phyloP scores from a whole-genome alignment of 2,888 invertebrate species.

The Latheticus oryzae region DNA sequence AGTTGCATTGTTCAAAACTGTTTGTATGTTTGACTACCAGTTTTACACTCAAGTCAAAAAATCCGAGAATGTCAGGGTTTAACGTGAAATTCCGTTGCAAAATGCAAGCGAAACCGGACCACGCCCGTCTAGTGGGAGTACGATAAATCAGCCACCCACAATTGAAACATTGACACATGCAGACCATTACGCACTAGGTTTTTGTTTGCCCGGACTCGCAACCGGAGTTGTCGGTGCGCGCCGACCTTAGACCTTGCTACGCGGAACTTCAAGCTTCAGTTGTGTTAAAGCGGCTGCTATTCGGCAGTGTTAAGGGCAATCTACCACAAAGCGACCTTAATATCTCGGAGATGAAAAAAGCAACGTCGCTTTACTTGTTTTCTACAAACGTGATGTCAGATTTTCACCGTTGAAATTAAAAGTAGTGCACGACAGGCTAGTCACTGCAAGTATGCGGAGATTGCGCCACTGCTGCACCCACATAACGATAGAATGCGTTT shows the following conservation, averaged over 20 bases:
- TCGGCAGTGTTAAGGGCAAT: conserved; percentile 45
- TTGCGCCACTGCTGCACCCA: conserved; percentile 54
- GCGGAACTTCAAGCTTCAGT: conserved; percentile 58
- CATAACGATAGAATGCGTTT: conserved; percentile 48
- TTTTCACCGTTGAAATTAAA: conserved; percentile 50
- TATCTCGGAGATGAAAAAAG: conserved; percentile 28
- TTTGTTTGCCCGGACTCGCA: conserved; percentile 22
- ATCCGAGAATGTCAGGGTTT: conserved; percentile 30
- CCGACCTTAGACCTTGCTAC: conserved; percentile 57
- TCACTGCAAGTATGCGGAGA: conserved; percentile 45
- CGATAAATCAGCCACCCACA: conserved; percentile 47
- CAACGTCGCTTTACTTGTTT: no score
- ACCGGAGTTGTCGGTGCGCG: conserved; percentile 41
- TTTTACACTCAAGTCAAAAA: no score
- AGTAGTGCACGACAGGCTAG: conserved; percentile 48
- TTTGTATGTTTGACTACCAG: no score
- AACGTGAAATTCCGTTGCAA: conserved; percentile 36
- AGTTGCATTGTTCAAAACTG: no score
- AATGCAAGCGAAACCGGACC: conserved; percentile 23
- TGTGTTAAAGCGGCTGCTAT: conserved; percentile 49
- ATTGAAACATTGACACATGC: conserved; percentile 47
- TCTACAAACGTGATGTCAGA: conserved; percentile 48
- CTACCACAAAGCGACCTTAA: conserved; percentile 46
- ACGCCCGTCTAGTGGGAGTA: no score
- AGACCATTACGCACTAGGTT: conserved; percentile 26